Percentiles rank a stretch among this genome's conserved stretches.
phyloP scores from a whole-genome alignment of 2,113 vertebrate genomes.

The Colinus virginianus region DNA sequence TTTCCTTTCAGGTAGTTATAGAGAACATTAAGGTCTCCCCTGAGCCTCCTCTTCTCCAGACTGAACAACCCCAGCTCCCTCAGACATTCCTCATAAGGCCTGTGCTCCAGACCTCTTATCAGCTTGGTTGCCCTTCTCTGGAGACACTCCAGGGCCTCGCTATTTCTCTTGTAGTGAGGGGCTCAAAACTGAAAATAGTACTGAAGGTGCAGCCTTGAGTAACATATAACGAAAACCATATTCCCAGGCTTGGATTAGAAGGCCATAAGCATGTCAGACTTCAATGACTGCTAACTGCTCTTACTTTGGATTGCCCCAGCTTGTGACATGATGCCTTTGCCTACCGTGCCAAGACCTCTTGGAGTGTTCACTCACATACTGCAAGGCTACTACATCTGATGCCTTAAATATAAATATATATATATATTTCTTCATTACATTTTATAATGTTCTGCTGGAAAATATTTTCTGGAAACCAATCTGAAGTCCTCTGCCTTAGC shows the following conservation, averaged over 20 bases:
- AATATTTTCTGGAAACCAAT: background rate
- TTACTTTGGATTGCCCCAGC: background rate
- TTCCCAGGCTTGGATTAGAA: background rate
- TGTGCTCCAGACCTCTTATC: no score
- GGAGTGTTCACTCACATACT: background rate
- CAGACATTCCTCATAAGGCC: no score
- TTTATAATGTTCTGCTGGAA: background rate
- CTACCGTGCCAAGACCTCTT: background rate
- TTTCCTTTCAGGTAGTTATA: no score
- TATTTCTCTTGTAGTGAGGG: no score
- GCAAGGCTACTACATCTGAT: background rate
- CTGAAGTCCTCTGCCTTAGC: background rate
- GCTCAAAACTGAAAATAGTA: no score
- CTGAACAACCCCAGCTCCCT: no score
- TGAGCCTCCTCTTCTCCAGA: no score
- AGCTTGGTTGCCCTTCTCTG: no score
- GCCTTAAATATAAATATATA: background rate
- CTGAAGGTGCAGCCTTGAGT: no score
- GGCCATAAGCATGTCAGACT: background rate
- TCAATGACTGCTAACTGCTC: background rate
- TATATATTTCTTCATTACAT: background rate
- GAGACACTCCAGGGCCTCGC: no score
- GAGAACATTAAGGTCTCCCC: no score
- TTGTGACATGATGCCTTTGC: background rate
- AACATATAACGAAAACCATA: background rate